Base-by-base conservation (phyloP, 2,797 vertebrate species). In the Poecilia gillii region DNA sequence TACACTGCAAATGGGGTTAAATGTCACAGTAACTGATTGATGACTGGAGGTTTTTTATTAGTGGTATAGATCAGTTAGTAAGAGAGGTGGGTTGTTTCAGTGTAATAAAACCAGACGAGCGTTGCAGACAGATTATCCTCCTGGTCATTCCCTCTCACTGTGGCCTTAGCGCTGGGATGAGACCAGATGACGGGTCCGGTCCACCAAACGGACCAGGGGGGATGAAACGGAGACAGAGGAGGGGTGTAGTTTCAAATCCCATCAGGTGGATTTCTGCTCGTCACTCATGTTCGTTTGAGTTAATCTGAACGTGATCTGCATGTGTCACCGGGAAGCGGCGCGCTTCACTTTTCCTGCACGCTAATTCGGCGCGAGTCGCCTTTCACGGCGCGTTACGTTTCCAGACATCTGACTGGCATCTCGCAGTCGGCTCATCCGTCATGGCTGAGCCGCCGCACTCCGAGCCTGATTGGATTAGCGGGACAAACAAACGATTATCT, bases 101-200 rank as follows among this genome's bases (percentile, higher is more conserved):
- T 20, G 31, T 20, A 20, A 33, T 18, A 39, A 41, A 93, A 25
- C 90, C 91, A 88, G 88, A 91, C 62, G 82, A 71, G 89, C 92
- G 93, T 95, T 94, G 94, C 95, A 95, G 93, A 94, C 93, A 91
- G 94, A 96, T 96, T 95, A 96, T 81, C 90, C 1, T 25, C 49
- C 86, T 80, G 85, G 85, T 82, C 76, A 41, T 80, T 78, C 64
- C 86, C 33, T 78, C 83, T 81, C 20, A 28, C 79, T 33, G 82
- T 14, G 59, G 64, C 46, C 25, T n/a, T 31, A 13, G 45, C 1
- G 64, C 4, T 79, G 66, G 84, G 85, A 86, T 18, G 74, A 31
- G 78, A 76, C 76, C 18, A 8, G 74, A 20, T 3, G 36, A 57
- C 57, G 84, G 77, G 74, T 81, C 82, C 41, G 18, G 76, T 72